A percentile compares a stretch with the other conserved stretches of the same genome.
phyloP scores from a whole-genome alignment of 2,888 invertebrate species.

The Unio delphinus region DNA sequence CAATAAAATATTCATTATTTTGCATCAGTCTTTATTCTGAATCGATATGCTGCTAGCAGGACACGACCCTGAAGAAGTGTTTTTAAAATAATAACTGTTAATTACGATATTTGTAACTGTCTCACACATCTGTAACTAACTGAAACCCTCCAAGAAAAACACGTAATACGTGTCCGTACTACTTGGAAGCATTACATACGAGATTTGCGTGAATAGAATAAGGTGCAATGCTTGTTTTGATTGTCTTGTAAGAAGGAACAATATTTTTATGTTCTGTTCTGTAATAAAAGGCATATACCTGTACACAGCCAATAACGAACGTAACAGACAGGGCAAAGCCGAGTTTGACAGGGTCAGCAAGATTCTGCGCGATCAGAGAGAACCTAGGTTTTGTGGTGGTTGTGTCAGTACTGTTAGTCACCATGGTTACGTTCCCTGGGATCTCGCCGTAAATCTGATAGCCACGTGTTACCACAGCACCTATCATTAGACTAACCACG shows the following conservation, averaged over 20 bases:
- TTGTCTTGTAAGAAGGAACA: too few relatives aligned
- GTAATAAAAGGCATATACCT: slow-evolving; percentile 45
- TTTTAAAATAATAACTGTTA: too few relatives aligned
- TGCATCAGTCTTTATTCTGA: too few relatives aligned
- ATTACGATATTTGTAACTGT: too few relatives aligned
- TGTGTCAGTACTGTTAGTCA: slow-evolving; percentile 2
- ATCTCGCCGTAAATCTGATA: slow-evolving; percentile 46
- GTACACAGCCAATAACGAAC: slow-evolving; percentile 77
- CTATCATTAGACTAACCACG: slow-evolving; percentile 91
- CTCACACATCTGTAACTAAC: too few relatives aligned
- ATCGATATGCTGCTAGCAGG: too few relatives aligned
- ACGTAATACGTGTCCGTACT: neutral
- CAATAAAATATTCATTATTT: too few relatives aligned
- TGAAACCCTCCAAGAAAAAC: neutral
- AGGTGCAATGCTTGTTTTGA: too few relatives aligned
- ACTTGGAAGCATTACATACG: too few relatives aligned
- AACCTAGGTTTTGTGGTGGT: slow-evolving; percentile 8
- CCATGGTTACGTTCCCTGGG: neutral
- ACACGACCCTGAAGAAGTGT: too few relatives aligned
- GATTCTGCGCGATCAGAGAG: slow-evolving; percentile 15
- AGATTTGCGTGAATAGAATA: too few relatives aligned
- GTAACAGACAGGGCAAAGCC: slow-evolving; percentile 83
- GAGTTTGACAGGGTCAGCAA: slow-evolving; percentile 41
- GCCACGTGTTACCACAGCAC: slow-evolving; percentile 78
- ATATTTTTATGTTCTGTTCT: neutral